A percentile compares a stretch with the other conserved stretches of the same genome.
Evolutionary conservation across 2,797 vertebrate genomes (phyloP).

Genomic region (Macropus fuliginosus): DNA sequence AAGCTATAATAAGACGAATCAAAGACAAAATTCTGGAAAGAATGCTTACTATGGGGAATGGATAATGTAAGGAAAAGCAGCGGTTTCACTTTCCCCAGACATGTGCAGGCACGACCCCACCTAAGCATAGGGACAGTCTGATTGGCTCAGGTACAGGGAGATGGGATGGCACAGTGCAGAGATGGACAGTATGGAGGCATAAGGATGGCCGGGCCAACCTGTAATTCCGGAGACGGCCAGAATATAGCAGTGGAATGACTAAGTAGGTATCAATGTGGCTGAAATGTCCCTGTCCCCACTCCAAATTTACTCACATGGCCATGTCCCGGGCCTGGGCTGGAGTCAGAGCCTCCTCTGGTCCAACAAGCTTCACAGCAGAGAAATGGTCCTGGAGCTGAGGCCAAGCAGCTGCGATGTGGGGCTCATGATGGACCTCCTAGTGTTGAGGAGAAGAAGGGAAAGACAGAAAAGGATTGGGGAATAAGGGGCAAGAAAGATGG

Average conservation of each 20-base stretch:
- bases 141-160: not conserved
- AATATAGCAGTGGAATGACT: not conserved
- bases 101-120: not conserved
- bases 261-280: not conserved
- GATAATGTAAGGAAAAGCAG: not conserved
- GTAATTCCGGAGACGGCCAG: not conserved
- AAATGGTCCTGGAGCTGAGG: slow-evolving; percentile 85
- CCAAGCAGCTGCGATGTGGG: slow-evolving; percentile 89
- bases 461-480: not conserved
- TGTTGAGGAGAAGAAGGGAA: fast-evolving
- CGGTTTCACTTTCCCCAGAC: not conserved
- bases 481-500: not conserved
- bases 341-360: slow-evolving; percentile 90
- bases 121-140: not conserved
- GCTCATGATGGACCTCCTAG: slow-evolving; percentile 92
- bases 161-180: too few relatives aligned
- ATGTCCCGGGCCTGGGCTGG: slow-evolving; percentile 89
- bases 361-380: slow-evolving; percentile 84
- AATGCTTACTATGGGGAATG: not conserved
- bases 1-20: not conserved
- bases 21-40: not conserved
- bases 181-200: not conserved
- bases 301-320: slow-evolving; percentile 88
- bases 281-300: fast-evolving
- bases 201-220: not conserved